Percentiles rank a stretch among this genome's conserved stretches.
These are phyloP conservation scores for Phymanthus crucifer DNA, from an alignment of 92 coral and sea anemone genomes.

Conservation along the genomic window DNA sequence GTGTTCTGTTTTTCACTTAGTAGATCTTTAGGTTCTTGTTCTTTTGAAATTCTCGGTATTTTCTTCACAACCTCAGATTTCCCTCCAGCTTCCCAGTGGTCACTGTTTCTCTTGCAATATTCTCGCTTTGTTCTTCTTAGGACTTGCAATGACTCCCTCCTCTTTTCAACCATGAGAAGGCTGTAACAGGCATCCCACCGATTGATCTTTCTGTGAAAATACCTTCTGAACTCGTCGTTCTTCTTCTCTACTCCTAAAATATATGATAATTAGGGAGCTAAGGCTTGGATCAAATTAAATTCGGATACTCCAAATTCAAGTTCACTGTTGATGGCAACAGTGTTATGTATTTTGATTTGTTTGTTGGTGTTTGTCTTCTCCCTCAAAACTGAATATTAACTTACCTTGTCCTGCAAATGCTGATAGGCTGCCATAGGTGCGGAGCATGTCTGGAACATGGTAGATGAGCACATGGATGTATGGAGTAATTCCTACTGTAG, in stretches of 20 bases:
- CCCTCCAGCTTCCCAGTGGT: slow-evolving; percentile 21
- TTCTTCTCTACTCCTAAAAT: neutral
- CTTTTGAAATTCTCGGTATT: neutral
- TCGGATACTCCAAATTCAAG: slow-evolving; percentile 33
- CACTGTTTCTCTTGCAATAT: slow-evolving; percentile 12
- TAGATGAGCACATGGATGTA: slow-evolving; percentile 45
- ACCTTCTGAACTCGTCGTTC: neutral
- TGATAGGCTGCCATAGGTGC: slow-evolving; percentile 33
- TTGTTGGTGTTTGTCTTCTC: too few species aligned
- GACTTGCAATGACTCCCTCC: neutral
- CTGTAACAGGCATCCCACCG: neutral
- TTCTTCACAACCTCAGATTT: neutral
- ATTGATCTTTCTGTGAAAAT: neutral
- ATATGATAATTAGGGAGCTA: neutral
- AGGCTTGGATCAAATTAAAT: neutral
- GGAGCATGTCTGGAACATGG: slow-evolving; percentile 43
- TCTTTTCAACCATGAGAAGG: neutral
- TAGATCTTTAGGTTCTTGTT: neutral
- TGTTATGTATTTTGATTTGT: neutral
- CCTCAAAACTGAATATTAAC: too few species aligned
- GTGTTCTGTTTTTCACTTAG: neutral
- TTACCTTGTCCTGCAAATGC: slow-evolving; percentile 49
- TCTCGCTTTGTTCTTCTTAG: slow-evolving; percentile 12
- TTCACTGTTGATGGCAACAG: too few species aligned
- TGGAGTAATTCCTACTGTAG: slow-evolving; percentile 41